Percentiles rank a stretch among this genome's conserved stretches.
Evolutionary conservation across 2,888 invertebrate species (phyloP).

Genomic region (Megaustenia siamemsis): DNA sequence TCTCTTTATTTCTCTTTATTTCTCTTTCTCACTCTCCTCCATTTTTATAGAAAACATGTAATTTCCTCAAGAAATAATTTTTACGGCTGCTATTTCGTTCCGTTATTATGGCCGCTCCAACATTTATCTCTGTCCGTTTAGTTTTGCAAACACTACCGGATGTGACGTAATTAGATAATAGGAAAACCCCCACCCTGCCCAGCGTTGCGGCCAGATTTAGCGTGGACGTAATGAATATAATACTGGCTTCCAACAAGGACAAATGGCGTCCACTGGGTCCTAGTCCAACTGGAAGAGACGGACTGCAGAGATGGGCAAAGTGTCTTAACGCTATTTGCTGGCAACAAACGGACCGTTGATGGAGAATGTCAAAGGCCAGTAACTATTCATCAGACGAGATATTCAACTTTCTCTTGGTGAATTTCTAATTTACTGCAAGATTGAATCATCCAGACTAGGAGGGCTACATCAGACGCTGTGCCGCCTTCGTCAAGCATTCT

Average conservation of each 20-base stretch:
- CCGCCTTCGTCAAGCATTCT: too few relatives aligned
- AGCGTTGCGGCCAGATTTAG: background rate
- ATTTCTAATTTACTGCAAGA: too few relatives aligned
- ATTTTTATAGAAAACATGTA: background rate
- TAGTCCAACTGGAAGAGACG: background rate
- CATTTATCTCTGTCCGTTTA: background rate
- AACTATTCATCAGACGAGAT: too few relatives aligned
- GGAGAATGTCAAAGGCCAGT: too few relatives aligned
- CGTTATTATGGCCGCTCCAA: background rate
- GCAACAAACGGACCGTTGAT: too few relatives aligned
- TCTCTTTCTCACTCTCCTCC: background rate
- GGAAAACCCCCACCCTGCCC: background rate
- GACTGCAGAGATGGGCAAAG: background rate
- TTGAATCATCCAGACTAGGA: too few relatives aligned
- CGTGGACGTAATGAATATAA: background rate
- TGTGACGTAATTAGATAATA: background rate
- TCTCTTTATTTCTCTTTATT: background rate
- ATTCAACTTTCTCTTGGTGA: too few relatives aligned
- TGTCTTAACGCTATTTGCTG: too few relatives aligned
- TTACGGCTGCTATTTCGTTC: background rate
- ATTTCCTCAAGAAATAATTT: background rate
- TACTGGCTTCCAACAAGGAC: background rate
- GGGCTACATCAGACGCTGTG: too few relatives aligned
- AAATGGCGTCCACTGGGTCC: background rate
- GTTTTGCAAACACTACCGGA: background rate